A percentile compares a stretch with the other conserved stretches of the same genome.
These are phyloP conservation scores for Sphaerophoria rueppellii DNA, from an alignment of 2,888 invertebrate genomes.

Conservation along the genomic window DNA sequence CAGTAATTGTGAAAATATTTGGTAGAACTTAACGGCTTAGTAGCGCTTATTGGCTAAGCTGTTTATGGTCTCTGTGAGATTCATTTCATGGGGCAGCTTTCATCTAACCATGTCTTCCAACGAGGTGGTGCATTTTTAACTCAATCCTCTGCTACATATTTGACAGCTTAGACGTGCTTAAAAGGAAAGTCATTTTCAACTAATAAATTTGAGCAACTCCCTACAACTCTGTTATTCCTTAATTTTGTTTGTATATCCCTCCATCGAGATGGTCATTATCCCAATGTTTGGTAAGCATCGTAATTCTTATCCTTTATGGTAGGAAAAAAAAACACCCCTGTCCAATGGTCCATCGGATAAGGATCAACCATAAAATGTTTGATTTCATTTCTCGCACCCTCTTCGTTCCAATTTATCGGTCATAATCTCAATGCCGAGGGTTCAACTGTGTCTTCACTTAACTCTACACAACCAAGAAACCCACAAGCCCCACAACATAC, in stretches of 20 bases:
- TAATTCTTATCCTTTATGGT: slow-evolving; percentile 43
- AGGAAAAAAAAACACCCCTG: background rate
- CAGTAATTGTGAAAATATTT: background rate
- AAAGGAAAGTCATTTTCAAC: too few relatives aligned
- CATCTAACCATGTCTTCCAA: too few relatives aligned
- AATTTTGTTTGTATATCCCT: background rate
- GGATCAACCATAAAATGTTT: slow-evolving; percentile 57
- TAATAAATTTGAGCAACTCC: background rate
- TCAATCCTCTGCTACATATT: too few relatives aligned
- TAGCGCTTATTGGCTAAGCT: too few relatives aligned
- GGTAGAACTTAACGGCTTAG: too few relatives aligned
- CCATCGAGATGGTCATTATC: slow-evolving; percentile 44
- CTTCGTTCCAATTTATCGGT: background rate
- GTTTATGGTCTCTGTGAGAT: too few relatives aligned
- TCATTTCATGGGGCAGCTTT: too few relatives aligned
- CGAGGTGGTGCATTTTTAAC: too few relatives aligned
- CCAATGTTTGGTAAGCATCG: slow-evolving; percentile 41
- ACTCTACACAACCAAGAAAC: background rate
- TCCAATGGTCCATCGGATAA: slow-evolving; percentile 24
- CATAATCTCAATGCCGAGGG: background rate
- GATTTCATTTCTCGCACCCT: slow-evolving; percentile 28
- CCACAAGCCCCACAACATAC: background rate
- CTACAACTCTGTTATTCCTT: background rate
- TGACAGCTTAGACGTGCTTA: too few relatives aligned
- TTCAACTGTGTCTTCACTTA: background rate